Evolutionary conservation across 2,888 invertebrate genomes (phyloP), one percentile per base, ranked within the genome.

Genomic region (Ferdinandea cuprea): DNA sequence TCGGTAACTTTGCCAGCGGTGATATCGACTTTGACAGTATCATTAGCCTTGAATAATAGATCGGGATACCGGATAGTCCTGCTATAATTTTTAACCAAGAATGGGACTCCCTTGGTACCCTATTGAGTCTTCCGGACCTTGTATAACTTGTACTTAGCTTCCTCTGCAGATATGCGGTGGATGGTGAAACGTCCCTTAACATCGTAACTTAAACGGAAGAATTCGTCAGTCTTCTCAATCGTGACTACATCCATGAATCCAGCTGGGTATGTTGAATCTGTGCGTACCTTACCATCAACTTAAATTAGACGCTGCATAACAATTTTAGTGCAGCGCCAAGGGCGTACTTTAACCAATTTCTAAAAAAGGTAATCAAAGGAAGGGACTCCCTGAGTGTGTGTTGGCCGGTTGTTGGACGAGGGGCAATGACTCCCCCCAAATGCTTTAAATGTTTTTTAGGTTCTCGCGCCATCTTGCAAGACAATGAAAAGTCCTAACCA

Each of bases 371-470:
- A 85, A 98, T 96, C 86, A 99, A 93, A 30, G 99, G 99, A 87
- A 99, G 92, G 72, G 98, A 99, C 92, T 99, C 99, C 87, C 99
- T 94, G 87, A 99, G 92, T 92, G 98, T 99, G 94, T 99, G 99
- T 79, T 99, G 99, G 76, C 99, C 99, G 86, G 97, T 96, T 90
- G 97, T 97, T 85, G 99, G 99, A 89, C 98, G 95, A 85, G 99
- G 99, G 87, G 99, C 99, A 91, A 97, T 99, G 77, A 97, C 98
- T 90, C 99, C 86, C 98, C 98, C 88, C 89, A 99, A 94, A 92
- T 99, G 98, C 95, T 99, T 99, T 94, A 99, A 94, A 93, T 99
- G 99, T 93, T 99, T 99, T 92, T 98, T 99, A 52, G 98, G 99
- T 92, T 99, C 99, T 92, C 99, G 96, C 92, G 97, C 91, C 91